Evolutionary conservation across 1,140 invertebrate species (phyloP).

Genomic region (Parapsyche elsis): DNA sequence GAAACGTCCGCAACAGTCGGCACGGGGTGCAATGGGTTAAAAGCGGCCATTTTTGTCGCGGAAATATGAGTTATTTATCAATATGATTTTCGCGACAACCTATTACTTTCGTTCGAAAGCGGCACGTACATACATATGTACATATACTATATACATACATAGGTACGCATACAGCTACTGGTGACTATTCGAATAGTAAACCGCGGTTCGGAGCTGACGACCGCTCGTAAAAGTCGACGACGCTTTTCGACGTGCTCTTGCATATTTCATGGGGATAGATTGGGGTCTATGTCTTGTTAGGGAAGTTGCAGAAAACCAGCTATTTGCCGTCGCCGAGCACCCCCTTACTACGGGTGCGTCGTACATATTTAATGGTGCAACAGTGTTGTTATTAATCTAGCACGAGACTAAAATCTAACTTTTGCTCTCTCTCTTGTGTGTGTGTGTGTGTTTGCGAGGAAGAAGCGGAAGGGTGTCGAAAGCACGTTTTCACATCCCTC

Average conservation of each 20-base stretch:
- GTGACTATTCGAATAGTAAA: too few relatives aligned
- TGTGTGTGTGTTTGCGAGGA: neutral
- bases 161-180: too few relatives aligned
- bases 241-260: neutral
- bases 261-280: conserved; percentile 1
- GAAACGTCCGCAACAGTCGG: neutral
- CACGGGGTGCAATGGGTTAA: neutral
- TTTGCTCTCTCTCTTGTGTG: neutral
- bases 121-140: neutral
- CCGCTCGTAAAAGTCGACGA: neutral
- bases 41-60: neutral
- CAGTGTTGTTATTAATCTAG: neutral
- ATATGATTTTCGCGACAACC: neutral
- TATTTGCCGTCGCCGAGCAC: neutral
- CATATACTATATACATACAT: neutral
- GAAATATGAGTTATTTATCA: neutral
- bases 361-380: neutral
- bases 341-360: neutral
- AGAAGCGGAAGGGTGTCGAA: neutral
- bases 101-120: neutral
- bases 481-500: neutral
- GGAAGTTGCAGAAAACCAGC: neutral
- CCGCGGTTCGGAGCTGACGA: too few relatives aligned
- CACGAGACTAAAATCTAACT: neutral
- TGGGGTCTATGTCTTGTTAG: conserved; percentile 1